phyloP scores from a whole-genome alignment of 2,113 vertebrate species.

The Caloenas nicobarica region DNA sequence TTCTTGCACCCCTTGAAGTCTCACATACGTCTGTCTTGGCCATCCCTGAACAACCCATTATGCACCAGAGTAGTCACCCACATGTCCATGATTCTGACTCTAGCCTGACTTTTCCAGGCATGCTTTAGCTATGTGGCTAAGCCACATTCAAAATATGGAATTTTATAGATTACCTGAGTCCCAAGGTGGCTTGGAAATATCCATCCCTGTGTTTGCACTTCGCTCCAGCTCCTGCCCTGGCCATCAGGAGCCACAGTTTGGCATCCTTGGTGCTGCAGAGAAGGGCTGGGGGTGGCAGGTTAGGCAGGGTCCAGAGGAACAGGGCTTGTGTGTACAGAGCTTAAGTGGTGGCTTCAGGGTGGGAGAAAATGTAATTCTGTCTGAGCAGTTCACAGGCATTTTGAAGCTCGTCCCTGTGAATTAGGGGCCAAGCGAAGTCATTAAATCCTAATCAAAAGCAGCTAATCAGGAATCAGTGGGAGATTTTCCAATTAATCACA shows the following conservation, averaged over 20 bases:
- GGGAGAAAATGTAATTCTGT: constrained; percentile 47
- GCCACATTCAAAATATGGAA: not conserved
- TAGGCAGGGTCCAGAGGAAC: not conserved
- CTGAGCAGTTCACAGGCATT: constrained; percentile 55
- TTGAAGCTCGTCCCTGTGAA: constrained; percentile 51
- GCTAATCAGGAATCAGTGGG: constrained; percentile 80
- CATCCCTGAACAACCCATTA: rapidly evolving
- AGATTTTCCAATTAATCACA: constrained; percentile 65
- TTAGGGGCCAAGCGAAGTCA: constrained; percentile 69
- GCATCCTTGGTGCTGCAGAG: not conserved
- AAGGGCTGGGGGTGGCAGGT: not conserved
- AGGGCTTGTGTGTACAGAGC: not conserved
- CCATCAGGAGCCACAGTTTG: not conserved
- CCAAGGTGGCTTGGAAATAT: not conserved
- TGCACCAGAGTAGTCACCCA: not conserved
- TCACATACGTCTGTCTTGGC: rapidly evolving
- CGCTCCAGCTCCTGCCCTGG: not conserved
- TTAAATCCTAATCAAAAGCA: constrained; percentile 78
- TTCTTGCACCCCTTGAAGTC: not conserved
- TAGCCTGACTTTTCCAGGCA: not conserved
- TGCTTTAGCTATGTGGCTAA: not conserved
- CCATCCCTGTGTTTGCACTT: not conserved
- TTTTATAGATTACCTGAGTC: not conserved
- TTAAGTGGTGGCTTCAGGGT: constrained; percentile 49
- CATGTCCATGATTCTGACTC: not conserved